Conservation (phyloP, 1,140 invertebrate species). For the Drosophila teissieri region DNA sequence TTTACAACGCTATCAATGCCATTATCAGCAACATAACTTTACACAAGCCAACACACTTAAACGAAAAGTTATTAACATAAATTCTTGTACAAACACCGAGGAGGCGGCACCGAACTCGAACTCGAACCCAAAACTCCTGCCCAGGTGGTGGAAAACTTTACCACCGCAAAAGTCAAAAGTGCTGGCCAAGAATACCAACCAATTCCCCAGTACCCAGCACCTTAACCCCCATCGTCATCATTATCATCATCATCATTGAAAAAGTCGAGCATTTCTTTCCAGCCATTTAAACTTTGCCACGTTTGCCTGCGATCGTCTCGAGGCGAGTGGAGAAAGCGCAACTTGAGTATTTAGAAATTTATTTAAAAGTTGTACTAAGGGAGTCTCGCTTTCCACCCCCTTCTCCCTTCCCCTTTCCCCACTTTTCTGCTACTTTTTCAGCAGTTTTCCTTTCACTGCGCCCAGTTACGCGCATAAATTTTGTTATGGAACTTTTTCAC, state of each 20-base stretch:
- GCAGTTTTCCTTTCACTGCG: conserved; percentile 67
- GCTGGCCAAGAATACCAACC: conserved; percentile 44
- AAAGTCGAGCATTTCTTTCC: conserved; percentile 57
- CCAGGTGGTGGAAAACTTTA: conserved; percentile 56
- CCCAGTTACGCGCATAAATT: conserved; percentile 82
- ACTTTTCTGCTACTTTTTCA: conserved; percentile 17
- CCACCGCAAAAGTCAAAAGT: conserved; percentile 78
- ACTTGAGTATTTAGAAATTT: conserved; percentile 79
- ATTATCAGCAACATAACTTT: conserved; percentile 74
- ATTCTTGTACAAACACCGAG: conserved; percentile 63
- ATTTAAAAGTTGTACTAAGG: conserved; percentile 68
- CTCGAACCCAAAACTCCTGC: conserved; percentile 42
- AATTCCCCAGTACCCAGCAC: conserved; percentile 27
- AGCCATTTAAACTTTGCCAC: conserved; percentile 73
- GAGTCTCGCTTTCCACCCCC: background rate
- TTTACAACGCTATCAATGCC: conserved; percentile 75
- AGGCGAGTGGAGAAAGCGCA: conserved; percentile 47
- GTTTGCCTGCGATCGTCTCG: conserved; percentile 70
- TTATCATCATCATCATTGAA: conserved; percentile 12
- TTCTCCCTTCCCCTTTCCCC: background rate
- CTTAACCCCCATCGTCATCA: conserved; percentile 21
- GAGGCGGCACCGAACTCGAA: conserved; percentile 46
- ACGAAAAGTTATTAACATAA: conserved; percentile 79
- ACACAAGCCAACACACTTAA: conserved; percentile 40
- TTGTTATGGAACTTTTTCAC: conserved; percentile 77